phyloP scores from a whole-genome alignment of 2,797 vertebrate genomes.

The Neostethus bicornis region DNA sequence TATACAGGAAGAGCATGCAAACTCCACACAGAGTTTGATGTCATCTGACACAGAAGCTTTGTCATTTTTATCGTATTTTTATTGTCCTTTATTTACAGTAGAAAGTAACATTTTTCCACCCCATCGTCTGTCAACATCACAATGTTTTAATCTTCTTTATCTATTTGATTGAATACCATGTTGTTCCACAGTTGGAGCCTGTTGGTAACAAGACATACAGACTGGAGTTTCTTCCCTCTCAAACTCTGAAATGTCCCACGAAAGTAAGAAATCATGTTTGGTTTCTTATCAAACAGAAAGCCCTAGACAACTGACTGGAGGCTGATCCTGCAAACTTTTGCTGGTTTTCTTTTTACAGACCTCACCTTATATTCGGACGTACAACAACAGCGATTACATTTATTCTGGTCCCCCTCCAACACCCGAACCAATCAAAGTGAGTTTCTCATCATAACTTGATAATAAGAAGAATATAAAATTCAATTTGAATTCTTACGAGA shows the following conservation, averaged over 20 bases:
- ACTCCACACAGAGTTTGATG: no score
- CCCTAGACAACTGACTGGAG: not conserved
- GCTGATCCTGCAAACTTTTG: not conserved
- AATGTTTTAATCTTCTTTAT: no score
- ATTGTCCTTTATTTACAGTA: no score
- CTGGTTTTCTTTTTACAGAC: conserved; percentile 61
- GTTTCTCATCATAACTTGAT: conserved; percentile 13
- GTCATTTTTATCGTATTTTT: no score
- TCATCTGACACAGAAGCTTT: no score
- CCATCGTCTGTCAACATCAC: no score
- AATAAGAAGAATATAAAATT: no score
- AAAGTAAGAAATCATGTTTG: conserved; percentile 73
- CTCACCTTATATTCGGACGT: conserved; percentile 84
- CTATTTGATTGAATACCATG: conserved; percentile 9
- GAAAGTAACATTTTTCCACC: no score
- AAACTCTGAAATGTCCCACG: conserved; percentile 81
- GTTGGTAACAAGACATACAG: conserved; percentile 78
- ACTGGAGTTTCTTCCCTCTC: conserved; percentile 65
- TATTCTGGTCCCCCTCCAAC: conserved; percentile 69
- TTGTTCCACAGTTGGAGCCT: conserved; percentile 83
- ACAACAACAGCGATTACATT: conserved; percentile 83
- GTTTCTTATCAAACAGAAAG: not conserved
- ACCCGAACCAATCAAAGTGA: conserved; percentile 77
- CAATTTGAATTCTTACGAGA: no score
- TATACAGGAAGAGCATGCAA: no score